Evolutionary conservation across 2,888 invertebrate species (phyloP).

Genomic region (Drosophila imparisetae): DNA sequence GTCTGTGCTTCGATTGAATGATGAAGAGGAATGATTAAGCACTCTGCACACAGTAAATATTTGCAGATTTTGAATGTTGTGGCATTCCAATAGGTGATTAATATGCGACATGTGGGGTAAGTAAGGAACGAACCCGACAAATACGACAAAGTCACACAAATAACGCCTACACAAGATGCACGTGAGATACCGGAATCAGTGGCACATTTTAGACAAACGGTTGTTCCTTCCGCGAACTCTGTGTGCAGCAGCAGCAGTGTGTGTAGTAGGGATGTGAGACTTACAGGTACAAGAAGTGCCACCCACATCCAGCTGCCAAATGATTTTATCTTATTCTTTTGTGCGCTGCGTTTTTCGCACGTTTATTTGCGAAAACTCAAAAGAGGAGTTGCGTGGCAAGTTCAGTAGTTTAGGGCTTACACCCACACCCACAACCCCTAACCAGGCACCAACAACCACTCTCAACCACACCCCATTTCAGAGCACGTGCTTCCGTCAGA

Average conservation of each 20-base stretch:
- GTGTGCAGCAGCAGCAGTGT: neutral
- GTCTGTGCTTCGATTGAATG: neutral
- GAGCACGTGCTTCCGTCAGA: conserved; percentile 63
- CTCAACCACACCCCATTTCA: conserved; percentile 6
- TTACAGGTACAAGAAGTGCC: neutral
- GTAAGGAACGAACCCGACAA: conserved; percentile 10
- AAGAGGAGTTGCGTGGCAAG: conserved; percentile 38
- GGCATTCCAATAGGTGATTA: conserved; percentile 17
- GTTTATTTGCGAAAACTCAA: conserved; percentile 39
- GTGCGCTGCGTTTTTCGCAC: conserved; percentile 50
- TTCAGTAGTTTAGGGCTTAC: conserved; percentile 17
- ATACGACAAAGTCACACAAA: neutral
- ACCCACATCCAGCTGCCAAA: conserved; percentile 5
- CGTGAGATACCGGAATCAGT: conserved; percentile 62
- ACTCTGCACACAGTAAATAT: neutral
- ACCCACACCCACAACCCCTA: neutral
- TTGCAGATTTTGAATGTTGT: conserved; percentile 19
- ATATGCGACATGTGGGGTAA: conserved; percentile 18
- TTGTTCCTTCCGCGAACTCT: neutral
- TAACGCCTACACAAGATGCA: conserved; percentile 29
- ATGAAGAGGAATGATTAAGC: neutral
- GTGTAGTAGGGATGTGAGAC: neutral
- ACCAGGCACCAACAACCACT: neutral
- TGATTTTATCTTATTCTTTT: conserved; percentile 34
- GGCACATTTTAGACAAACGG: conserved; percentile 40